phyloP scores from a whole-genome alignment of 2,113 vertebrate genomes.

The Megatriorchis doriae region DNA sequence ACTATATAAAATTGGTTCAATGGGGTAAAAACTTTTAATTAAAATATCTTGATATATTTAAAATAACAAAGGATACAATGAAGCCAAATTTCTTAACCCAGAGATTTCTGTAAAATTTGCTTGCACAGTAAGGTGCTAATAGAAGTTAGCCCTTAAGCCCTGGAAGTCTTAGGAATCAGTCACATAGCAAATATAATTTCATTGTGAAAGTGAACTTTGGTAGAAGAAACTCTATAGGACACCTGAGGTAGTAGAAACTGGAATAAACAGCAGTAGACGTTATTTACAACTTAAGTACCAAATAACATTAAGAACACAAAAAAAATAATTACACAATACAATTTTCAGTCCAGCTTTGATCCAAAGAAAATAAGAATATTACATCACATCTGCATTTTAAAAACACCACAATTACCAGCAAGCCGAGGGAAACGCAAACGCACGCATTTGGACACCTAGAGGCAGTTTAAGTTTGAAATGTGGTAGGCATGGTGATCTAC shows the following conservation, averaged over 20 bases:
- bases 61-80: conserved; percentile 88
- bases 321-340: conserved; percentile 84
- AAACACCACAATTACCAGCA: conserved; percentile 81
- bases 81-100: conserved; percentile 89
- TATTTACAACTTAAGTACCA: conserved; percentile 89
- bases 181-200: conserved; percentile 85
- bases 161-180: conserved; percentile 88
- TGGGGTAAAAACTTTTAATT: conserved; percentile 92
- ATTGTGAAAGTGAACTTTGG: conserved; percentile 91
- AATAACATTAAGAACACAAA: conserved; percentile 87
- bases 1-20: conserved; percentile 91
- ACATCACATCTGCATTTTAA: conserved; percentile 83
- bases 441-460: conserved; percentile 63
- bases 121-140: conserved; percentile 91
- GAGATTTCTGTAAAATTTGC: conserved; percentile 85
- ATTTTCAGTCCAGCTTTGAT: conserved; percentile 92
- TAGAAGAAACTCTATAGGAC: conserved; percentile 92
- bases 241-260: conserved; percentile 95
- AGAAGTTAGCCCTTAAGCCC: conserved; percentile 91
- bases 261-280: conserved; percentile 91
- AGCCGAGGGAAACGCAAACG: conserved; percentile 75
- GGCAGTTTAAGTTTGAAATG: conserved; percentile 67
- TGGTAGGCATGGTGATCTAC: conserved; percentile 74
- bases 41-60: conserved; percentile 91
- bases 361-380: conserved; percentile 86